These are phyloP conservation scores for Melieria picta DNA, from an alignment of 2,888 invertebrate genomes.

Conservation along the genomic window DNA sequence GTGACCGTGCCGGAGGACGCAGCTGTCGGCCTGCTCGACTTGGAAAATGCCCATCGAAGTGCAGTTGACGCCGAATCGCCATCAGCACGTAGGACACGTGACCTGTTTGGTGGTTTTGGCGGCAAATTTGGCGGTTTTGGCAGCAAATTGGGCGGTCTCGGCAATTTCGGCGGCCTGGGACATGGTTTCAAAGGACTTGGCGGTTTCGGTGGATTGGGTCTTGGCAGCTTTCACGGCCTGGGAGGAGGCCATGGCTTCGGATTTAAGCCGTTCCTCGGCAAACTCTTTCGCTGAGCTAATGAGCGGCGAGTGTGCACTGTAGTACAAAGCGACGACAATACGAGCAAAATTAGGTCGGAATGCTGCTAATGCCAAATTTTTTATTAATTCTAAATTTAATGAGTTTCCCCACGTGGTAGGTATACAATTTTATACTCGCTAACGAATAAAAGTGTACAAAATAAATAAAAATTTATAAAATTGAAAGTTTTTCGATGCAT, in stretches of 20 bases:
- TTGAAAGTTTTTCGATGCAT: no score
- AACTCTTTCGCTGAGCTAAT: conserved; percentile 16
- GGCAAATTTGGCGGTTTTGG: conserved; percentile 47
- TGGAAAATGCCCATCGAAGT: conserved; percentile 41
- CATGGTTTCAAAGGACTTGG: conserved; percentile 43
- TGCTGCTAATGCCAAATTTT: no score
- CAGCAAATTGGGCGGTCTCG: conserved; percentile 44
- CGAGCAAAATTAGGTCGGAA: no score
- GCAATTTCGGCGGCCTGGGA: conserved; percentile 47
- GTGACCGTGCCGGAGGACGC: conserved; percentile 25
- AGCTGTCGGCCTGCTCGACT: conserved; percentile 50
- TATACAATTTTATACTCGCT: background rate
- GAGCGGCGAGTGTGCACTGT: no score
- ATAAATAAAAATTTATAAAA: background rate
- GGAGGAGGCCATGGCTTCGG: conserved; percentile 46
- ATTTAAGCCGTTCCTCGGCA: conserved; percentile 53
- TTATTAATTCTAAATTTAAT: no score
- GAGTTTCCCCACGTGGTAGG: no score
- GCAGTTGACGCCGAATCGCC: conserved; percentile 40
- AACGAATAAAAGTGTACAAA: no score
- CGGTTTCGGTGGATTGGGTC: conserved; percentile 43
- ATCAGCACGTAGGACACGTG: conserved; percentile 51
- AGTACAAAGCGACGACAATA: no score
- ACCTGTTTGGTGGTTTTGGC: conserved; percentile 46
- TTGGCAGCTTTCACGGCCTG: conserved; percentile 49